Conservation (phyloP, 2,888 invertebrate species). For the Tetramorium bicarinatum region DNA sequence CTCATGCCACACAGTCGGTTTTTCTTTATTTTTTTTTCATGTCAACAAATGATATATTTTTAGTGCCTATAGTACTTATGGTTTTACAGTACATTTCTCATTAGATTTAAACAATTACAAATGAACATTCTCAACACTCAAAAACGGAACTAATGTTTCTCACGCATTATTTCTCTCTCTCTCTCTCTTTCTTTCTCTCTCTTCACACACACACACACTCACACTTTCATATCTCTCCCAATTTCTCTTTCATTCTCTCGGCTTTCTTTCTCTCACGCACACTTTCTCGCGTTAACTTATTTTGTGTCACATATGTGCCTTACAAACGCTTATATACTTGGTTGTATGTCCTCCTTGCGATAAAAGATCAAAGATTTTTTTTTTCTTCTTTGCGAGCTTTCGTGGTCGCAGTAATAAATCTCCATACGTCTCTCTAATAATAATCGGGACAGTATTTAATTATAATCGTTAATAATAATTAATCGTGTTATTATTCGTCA, state of each 20-base stretch:
- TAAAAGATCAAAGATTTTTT: slow-evolving; percentile 51
- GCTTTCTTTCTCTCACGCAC: slow-evolving; percentile 27
- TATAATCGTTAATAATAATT: slow-evolving; percentile 50
- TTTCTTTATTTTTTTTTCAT: slow-evolving; percentile 78
- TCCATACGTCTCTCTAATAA: slow-evolving; percentile 54
- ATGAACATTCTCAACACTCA: slow-evolving; percentile 81
- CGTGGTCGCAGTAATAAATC: slow-evolving; percentile 36
- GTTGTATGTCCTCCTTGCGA: slow-evolving; percentile 41
- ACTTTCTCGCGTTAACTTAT: slow-evolving; percentile 46
- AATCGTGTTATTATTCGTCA: slow-evolving; percentile 45
- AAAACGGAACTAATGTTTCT: slow-evolving; percentile 79
- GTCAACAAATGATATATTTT: slow-evolving; percentile 84
- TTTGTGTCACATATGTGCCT: slow-evolving; percentile 39
- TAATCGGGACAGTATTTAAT: slow-evolving; percentile 49
- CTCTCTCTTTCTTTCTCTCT: neutral
- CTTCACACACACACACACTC: neutral
- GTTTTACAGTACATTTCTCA: slow-evolving; percentile 83
- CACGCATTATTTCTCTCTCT: slow-evolving; percentile 47
- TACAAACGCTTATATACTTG: slow-evolving; percentile 63
- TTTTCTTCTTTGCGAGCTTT: slow-evolving; percentile 36
- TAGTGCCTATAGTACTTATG: slow-evolving; percentile 83
- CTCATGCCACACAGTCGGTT: slow-evolving; percentile 60
- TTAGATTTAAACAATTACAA: slow-evolving; percentile 84
- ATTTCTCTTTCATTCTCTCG: slow-evolving; percentile 43
- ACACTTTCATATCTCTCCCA: neutral